These are phyloP conservation scores for Nasua narica DNA, from an alignment of 2,797 vertebrate species.

Conservation along the genomic window DNA sequence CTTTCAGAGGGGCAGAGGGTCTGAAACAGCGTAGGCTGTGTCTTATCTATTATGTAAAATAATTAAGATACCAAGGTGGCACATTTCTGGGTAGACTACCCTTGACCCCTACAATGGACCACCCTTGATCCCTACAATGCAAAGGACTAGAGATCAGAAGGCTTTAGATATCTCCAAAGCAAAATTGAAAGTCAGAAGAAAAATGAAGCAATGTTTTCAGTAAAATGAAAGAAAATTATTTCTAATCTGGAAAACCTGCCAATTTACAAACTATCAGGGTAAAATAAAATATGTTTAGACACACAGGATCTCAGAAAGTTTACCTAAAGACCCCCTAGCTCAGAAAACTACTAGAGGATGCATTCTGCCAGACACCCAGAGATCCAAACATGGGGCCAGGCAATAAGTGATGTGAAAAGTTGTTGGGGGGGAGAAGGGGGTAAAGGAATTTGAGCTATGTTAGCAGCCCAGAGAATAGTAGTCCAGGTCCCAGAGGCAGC, in stretches of 20 bases:
- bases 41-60: not conserved
- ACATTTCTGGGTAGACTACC: not conserved
- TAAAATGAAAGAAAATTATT: not conserved
- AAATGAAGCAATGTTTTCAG: not conserved
- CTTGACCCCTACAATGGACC: not conserved
- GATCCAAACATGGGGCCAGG: not conserved
- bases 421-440: too few relatives aligned
- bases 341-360: not conserved
- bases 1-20: not conserved
- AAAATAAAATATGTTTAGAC: not conserved
- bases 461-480: too few relatives aligned
- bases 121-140: not conserved
- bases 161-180: not conserved
- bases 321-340: not conserved
- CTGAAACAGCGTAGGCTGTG: not conserved
- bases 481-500: not conserved
- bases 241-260: not conserved
- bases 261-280: not conserved
- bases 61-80: not conserved
- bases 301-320: not conserved
- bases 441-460: rapidly evolving
- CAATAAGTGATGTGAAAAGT: too few relatives aligned
- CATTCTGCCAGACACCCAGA: not conserved
- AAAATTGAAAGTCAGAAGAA: not conserved
- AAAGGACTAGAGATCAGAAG: not conserved